Percentiles rank a stretch among this genome's conserved stretches.
Evolutionary conservation across 1,140 invertebrate species (phyloP).

Genomic region (Macrostomum lignano): DNA sequence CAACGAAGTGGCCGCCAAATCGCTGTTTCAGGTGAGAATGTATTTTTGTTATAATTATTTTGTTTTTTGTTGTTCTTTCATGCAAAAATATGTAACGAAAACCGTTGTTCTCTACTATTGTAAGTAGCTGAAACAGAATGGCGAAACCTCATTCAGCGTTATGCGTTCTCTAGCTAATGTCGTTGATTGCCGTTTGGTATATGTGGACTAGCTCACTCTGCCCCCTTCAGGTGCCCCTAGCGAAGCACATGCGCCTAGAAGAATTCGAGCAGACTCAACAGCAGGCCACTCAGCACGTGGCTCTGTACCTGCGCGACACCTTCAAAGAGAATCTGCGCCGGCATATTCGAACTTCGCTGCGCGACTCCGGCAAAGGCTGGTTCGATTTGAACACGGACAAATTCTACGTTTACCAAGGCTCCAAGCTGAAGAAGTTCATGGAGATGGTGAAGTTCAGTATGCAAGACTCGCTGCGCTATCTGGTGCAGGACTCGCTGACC

Average conservation of each 20-base stretch:
- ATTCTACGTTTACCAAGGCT: constrained; percentile 39
- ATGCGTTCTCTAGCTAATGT: too few relatives aligned
- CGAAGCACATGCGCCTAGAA: constrained; percentile 34
- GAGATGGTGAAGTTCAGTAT: constrained; percentile 40
- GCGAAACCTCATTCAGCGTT: too few relatives aligned
- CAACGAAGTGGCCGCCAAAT: constrained; percentile 33
- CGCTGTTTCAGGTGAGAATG: constrained; percentile 40
- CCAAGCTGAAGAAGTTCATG: constrained; percentile 42
- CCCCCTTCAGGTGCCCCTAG: constrained; percentile 33
- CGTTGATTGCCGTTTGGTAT: too few relatives aligned
- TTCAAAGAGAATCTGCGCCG: constrained; percentile 38
- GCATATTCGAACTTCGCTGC: constrained; percentile 36
- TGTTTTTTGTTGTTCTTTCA: too few relatives aligned
- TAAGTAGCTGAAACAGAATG: too few relatives aligned
- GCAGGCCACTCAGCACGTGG: constrained; percentile 25
- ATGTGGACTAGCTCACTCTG: too few relatives aligned
- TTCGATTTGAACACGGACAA: constrained; percentile 40
- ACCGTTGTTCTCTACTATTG: too few relatives aligned
- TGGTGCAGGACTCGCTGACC: constrained; percentile 37
- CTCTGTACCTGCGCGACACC: constrained; percentile 17
- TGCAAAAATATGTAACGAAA: too few relatives aligned
- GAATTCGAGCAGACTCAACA: constrained; percentile 29
- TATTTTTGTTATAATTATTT: too few relatives aligned
- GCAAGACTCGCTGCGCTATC: constrained; percentile 40
- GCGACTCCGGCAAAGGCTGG: constrained; percentile 46